phyloP scores from a whole-genome alignment of 2,797 vertebrate genomes.

The Peromyscus attwateri region DNA sequence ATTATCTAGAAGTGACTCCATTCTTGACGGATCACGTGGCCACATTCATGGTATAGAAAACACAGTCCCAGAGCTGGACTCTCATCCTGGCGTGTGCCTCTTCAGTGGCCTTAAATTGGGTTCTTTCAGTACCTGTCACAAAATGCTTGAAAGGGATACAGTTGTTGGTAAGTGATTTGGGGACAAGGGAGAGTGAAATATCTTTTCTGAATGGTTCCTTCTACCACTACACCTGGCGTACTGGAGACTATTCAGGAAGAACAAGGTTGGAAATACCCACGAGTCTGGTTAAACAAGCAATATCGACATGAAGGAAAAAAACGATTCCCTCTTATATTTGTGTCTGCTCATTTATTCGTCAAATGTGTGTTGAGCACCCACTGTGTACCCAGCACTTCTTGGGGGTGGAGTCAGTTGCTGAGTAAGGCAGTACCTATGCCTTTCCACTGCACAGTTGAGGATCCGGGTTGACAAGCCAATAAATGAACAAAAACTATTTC shows the following conservation, averaged over 20 bases:
- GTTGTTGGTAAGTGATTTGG: background rate
- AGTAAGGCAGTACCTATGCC: background rate
- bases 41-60: background rate
- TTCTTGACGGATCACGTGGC: background rate
- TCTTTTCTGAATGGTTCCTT: constrained; percentile 6
- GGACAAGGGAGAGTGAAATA: background rate
- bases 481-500: background rate
- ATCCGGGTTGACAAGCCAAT: background rate
- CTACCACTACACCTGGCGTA: background rate
- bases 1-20: background rate
- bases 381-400: background rate
- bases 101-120: background rate
- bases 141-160: background rate
- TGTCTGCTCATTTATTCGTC: background rate
- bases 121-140: background rate
- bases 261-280: background rate
- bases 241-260: background rate
- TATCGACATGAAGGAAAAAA: background rate
- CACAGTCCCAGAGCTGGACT: background rate
- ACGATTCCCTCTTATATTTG: background rate
- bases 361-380: background rate
- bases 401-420: background rate
- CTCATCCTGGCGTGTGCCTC: background rate
- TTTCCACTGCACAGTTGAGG: background rate
- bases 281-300: background rate